Evolutionary conservation across 2,888 invertebrate species (phyloP).

Genomic region (Andrena flavipes): DNA sequence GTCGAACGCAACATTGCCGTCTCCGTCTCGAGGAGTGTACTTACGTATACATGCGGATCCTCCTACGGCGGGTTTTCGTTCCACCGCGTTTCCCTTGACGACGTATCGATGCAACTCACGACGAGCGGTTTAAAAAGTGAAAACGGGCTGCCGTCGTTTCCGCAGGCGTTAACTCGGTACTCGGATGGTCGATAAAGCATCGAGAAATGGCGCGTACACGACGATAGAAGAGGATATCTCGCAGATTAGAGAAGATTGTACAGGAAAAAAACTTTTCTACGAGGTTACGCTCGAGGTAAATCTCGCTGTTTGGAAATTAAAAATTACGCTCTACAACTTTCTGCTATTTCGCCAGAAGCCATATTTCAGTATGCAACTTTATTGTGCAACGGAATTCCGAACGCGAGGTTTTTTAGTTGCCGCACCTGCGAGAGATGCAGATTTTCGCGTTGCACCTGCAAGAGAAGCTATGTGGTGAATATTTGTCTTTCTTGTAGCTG

Average conservation of each 20-base stretch:
- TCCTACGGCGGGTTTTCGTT: neutral
- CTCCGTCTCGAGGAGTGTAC: constrained; percentile 1
- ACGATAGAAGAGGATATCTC: neutral
- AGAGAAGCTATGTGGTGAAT: too few relatives aligned
- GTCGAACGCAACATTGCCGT: constrained; percentile 60
- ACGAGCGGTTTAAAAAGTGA: constrained; percentile 22
- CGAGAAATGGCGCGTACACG: constrained; percentile 1
- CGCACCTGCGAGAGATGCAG: too few relatives aligned
- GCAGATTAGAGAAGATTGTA: neutral
- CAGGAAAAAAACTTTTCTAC: neutral
- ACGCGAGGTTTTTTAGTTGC: too few relatives aligned
- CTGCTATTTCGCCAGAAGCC: too few relatives aligned
- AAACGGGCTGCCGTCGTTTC: constrained; percentile 11
- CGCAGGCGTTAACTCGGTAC: constrained; percentile 5
- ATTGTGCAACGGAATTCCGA: too few relatives aligned
- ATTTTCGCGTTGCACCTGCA: too few relatives aligned
- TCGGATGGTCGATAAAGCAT: constrained; percentile 2
- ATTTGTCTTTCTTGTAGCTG: too few relatives aligned
- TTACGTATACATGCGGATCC: neutral
- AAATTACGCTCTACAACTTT: too few relatives aligned
- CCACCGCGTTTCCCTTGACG: neutral
- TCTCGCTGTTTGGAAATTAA: too few relatives aligned
- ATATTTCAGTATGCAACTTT: too few relatives aligned
- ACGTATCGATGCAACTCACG: neutral
- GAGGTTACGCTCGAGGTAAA: too few relatives aligned